Percentiles rank a stretch among this genome's conserved stretches.
Evolutionary conservation across 2,113 vertebrate genomes (phyloP).

Genomic region (Balaeniceps rex): DNA sequence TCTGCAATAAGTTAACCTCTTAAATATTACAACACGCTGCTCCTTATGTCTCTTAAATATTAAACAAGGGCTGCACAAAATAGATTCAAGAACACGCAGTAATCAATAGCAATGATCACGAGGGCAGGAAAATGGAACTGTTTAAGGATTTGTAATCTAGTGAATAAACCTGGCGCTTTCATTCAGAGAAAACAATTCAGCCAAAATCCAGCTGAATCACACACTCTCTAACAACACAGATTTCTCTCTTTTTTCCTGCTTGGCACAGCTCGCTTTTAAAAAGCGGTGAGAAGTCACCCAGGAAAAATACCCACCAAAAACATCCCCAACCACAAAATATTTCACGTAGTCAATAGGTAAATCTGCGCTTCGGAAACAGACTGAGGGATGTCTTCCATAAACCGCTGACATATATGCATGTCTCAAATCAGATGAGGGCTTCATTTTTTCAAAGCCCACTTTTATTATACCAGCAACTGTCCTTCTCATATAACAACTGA

Average conservation of each 20-base stretch:
- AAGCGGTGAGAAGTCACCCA: background rate
- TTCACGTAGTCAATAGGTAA: background rate
- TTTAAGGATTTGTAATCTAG: conserved; percentile 43
- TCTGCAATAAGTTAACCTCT: conserved; percentile 54
- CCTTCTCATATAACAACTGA: background rate
- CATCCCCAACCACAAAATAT: background rate
- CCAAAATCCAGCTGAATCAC: background rate
- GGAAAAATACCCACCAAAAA: background rate
- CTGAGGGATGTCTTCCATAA: background rate
- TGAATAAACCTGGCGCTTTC: background rate
- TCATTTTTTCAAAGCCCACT: background rate
- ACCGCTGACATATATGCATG: background rate
- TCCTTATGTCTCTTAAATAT: conserved; percentile 66
- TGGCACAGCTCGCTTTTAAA: background rate
- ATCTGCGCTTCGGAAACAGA: background rate
- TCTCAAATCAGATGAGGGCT: background rate
- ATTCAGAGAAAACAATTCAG: conserved; percentile 39
- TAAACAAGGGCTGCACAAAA: conserved; percentile 56
- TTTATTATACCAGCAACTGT: background rate
- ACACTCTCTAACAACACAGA: background rate
- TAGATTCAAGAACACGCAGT: conserved; percentile 43
- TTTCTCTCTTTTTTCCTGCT: background rate
- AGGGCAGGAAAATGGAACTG: conserved; percentile 33
- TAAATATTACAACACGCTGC: conserved; percentile 58
- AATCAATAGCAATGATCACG: conserved; percentile 61